These are phyloP conservation scores for Sciurus niger DNA, from an alignment of 2,113 vertebrate genomes.

Conservation along the genomic window DNA sequence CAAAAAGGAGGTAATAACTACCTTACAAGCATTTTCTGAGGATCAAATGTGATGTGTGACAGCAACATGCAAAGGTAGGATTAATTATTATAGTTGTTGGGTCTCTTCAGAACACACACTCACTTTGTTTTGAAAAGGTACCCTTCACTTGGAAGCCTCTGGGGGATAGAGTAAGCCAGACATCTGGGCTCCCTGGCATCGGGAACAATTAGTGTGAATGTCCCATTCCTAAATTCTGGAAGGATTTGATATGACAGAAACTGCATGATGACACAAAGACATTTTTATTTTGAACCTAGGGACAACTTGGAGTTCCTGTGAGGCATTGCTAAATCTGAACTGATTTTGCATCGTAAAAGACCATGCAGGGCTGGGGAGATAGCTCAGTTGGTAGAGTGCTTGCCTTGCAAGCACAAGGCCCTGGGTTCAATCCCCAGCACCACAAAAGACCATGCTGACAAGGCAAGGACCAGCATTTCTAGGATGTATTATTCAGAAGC, in stretches of 20 bases:
- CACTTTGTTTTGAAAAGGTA: neutral
- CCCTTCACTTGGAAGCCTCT: neutral
- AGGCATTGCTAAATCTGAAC: neutral
- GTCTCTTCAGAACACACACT: neutral
- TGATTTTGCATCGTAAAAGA: neutral
- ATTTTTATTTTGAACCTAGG: neutral
- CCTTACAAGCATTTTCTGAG: constrained; percentile 26
- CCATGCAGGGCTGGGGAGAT: no score
- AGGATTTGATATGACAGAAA: neutral
- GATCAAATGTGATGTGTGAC: constrained; percentile 35
- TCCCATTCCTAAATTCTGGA: neutral
- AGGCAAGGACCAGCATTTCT: neutral
- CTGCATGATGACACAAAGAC: neutral
- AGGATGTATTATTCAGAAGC: neutral
- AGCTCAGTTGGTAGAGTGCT: no score
- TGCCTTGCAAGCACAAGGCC: no score
- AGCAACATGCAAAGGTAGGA: neutral
- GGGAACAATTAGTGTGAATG: neutral
- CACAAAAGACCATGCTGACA: neutral
- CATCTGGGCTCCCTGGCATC: neutral
- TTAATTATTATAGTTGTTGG: neutral
- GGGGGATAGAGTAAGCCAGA: neutral
- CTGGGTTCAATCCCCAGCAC: neutral
- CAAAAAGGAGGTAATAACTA: constrained; percentile 7
- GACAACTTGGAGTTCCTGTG: neutral